These are phyloP conservation scores for Leuciscus waleckii DNA, from an alignment of 2,797 vertebrate genomes.

Conservation along the genomic window DNA sequence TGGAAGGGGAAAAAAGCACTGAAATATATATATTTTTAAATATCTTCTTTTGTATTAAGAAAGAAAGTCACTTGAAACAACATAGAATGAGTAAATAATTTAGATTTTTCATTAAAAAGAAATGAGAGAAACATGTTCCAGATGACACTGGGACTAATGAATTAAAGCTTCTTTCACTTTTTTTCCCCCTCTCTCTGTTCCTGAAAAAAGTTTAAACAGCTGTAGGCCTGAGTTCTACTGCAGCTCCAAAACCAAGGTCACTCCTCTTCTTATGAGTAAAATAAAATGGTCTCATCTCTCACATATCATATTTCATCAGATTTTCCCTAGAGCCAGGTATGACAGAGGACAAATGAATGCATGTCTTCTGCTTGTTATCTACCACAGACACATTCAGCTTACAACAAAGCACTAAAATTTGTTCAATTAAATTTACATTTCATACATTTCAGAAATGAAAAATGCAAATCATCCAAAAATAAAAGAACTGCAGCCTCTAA, in stretches of 20 bases:
- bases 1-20: neutral
- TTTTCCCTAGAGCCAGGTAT: neutral
- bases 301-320: neutral
- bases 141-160: neutral
- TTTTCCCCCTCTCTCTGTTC: no score
- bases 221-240: neutral
- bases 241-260: neutral
- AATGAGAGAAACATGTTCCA: neutral
- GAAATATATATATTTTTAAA: neutral
- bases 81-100: neutral
- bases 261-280: neutral
- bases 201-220: neutral
- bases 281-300: neutral
- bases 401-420: neutral
- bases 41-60: neutral
- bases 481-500: neutral
- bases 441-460: neutral
- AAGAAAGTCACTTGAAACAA: neutral
- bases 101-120: neutral
- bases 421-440: neutral
- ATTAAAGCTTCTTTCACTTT: neutral
- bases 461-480: neutral
- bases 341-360: neutral
- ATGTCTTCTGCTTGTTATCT: neutral
- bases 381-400: neutral